Evolutionary conservation across 2,888 invertebrate genomes (phyloP).

Genomic region (Scotopteryx bipunctaria): DNA sequence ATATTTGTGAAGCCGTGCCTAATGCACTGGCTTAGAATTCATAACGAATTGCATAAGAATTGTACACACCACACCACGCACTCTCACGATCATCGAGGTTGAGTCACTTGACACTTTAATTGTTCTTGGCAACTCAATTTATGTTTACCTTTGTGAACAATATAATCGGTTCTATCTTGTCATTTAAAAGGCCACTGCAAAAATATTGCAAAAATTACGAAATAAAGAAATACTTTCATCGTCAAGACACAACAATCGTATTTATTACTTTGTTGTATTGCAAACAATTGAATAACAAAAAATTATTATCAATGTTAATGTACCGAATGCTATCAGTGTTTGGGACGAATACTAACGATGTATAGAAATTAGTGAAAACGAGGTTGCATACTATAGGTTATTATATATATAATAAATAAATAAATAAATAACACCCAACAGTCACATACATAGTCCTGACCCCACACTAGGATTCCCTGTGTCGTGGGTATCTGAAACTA

Average conservation of each 20-base stretch:
- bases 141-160: slow-evolving; percentile 39
- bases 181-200: background rate
- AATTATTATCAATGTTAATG: slow-evolving; percentile 9
- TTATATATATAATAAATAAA: too few species aligned
- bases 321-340: slow-evolving; percentile 8
- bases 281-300: too few species aligned
- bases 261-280: background rate
- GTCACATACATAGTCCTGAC: too few species aligned
- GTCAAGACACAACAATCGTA: background rate
- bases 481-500: too few species aligned
- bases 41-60: slow-evolving; percentile 36
- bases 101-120: slow-evolving; percentile 53
- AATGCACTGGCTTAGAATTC: slow-evolving; percentile 18
- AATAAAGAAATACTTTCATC: background rate
- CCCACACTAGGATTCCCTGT: too few species aligned
- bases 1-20: too few species aligned
- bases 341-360: background rate
- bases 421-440: too few species aligned
- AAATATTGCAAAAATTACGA: too few species aligned
- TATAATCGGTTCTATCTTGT: slow-evolving; percentile 25
- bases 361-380: slow-evolving; percentile 7
- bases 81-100: slow-evolving; percentile 61
- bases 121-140: slow-evolving; percentile 44
- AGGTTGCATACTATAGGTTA: slow-evolving; percentile 11
- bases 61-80: slow-evolving; percentile 35